A percentile compares a stretch with the other conserved stretches of the same genome.
These are phyloP conservation scores for Brachystomella parvula DNA, from an alignment of 1,140 invertebrate species.

Conservation along the genomic window DNA sequence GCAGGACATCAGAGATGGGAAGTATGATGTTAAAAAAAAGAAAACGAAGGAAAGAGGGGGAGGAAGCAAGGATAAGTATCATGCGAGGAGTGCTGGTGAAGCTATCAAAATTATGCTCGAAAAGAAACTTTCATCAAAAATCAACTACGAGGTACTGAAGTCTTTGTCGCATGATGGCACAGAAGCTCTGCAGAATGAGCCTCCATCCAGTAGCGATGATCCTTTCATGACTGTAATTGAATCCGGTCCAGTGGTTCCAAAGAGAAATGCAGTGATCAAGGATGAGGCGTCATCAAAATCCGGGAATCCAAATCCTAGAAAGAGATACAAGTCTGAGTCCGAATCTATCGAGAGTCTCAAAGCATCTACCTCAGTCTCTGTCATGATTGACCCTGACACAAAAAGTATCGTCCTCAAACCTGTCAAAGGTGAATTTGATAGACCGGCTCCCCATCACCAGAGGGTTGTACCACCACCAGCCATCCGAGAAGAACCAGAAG, in stretches of 20 bases:
- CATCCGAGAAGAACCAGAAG: background rate
- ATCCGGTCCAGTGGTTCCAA: slow-evolving; percentile 36
- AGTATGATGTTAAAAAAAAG: slow-evolving; percentile 68
- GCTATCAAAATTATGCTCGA: slow-evolving; percentile 92
- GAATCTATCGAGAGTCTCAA: slow-evolving; percentile 19
- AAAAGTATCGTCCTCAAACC: slow-evolving; percentile 16
- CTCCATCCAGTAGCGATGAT: background rate
- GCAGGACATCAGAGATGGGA: slow-evolving; percentile 67
- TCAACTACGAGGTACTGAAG: slow-evolving; percentile 88
- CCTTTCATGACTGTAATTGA: slow-evolving; percentile 35
- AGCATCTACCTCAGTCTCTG: slow-evolving; percentile 8
- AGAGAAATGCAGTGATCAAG: slow-evolving; percentile 15
- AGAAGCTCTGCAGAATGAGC: background rate
- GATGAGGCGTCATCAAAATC: slow-evolving; percentile 20
- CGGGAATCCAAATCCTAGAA: slow-evolving; percentile 15
- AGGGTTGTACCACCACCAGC: slow-evolving; percentile 1
- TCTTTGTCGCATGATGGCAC: background rate
- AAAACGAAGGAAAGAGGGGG: slow-evolving; percentile 55
- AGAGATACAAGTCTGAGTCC: slow-evolving; percentile 1
- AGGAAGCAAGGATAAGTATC: slow-evolving; percentile 42
- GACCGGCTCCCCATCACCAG: background rate
- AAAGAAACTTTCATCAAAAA: slow-evolving; percentile 91
- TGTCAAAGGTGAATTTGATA: slow-evolving; percentile 17
- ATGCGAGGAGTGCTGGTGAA: slow-evolving; percentile 76
- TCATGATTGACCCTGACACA: slow-evolving; percentile 2